Conservation (phyloP, 2,113 vertebrate genomes). For the Saimiri boliviensis region DNA sequence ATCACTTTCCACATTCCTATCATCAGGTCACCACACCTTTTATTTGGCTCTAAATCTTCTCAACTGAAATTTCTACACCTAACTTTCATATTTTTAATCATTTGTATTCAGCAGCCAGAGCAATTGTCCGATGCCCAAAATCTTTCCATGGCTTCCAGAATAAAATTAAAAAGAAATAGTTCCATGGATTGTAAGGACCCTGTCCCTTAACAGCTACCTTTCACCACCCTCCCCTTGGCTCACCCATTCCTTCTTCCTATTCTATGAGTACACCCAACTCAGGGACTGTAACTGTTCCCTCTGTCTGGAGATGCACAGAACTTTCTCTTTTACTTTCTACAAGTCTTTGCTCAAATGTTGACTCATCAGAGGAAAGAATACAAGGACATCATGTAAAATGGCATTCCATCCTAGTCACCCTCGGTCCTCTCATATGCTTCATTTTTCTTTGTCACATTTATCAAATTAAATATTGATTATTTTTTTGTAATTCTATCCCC, state of each 20-base stretch:
- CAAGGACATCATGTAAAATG: background rate
- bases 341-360: background rate
- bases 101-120: background rate
- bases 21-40: no score
- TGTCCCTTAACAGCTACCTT: background rate
- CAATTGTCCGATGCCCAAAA: background rate
- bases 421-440: background rate
- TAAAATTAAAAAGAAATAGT: background rate
- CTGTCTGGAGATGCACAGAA: background rate
- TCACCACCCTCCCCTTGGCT: background rate
- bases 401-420: background rate
- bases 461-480: background rate
- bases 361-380: background rate
- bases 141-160: background rate
- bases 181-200: background rate
- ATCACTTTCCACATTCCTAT: background rate
- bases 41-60: background rate
- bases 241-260: background rate
- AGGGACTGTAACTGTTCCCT: background rate
- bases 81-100: background rate
- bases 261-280: background rate
- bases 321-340: background rate
- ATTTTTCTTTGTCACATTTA: background rate
- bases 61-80: background rate
- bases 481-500: no score